These are phyloP conservation scores for Poecile montanus DNA, from an alignment of 2,797 vertebrate genomes.

Conservation along the genomic window DNA sequence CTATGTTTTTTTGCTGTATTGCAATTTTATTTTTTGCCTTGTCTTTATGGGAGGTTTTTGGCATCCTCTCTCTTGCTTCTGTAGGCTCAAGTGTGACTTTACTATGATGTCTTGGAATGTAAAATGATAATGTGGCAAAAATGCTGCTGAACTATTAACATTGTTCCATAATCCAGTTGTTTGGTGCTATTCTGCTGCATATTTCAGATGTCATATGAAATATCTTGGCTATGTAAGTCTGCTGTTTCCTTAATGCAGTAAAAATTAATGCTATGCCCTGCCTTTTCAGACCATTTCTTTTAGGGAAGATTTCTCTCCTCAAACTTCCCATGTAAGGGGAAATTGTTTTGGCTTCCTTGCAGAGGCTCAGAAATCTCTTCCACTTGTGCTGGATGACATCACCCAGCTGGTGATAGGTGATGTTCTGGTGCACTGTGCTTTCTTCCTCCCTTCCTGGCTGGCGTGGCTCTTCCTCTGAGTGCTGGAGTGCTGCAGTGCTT, in stretches of 20 bases:
- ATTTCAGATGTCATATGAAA: constrained; percentile 33
- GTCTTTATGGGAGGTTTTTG: background rate
- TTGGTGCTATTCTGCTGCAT: constrained; percentile 5
- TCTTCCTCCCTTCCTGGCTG: background rate
- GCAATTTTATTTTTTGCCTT: background rate
- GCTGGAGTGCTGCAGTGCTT: background rate
- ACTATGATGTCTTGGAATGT: background rate
- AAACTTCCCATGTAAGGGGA: background rate
- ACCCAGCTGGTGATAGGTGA: background rate
- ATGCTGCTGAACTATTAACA: constrained; percentile 1
- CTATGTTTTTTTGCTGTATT: background rate
- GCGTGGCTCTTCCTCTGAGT: background rate
- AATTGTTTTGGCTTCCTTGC: background rate
- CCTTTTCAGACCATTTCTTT: background rate
- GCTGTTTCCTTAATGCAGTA: background rate
- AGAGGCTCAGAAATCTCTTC: background rate
- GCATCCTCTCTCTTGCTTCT: background rate
- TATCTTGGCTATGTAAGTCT: constrained; percentile 16
- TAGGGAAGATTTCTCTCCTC: background rate
- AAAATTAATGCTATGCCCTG: background rate
- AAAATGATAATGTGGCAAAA: constrained; percentile 10
- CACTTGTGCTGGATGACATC: background rate
- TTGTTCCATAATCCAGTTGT: constrained; percentile 20
- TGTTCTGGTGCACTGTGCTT: background rate
- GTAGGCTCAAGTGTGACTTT: background rate